Evolutionary conservation across 2,888 invertebrate genomes (phyloP), one percentile per base, ranked within the genome.

Genomic region (Caenorhabditis sp.): DNA sequence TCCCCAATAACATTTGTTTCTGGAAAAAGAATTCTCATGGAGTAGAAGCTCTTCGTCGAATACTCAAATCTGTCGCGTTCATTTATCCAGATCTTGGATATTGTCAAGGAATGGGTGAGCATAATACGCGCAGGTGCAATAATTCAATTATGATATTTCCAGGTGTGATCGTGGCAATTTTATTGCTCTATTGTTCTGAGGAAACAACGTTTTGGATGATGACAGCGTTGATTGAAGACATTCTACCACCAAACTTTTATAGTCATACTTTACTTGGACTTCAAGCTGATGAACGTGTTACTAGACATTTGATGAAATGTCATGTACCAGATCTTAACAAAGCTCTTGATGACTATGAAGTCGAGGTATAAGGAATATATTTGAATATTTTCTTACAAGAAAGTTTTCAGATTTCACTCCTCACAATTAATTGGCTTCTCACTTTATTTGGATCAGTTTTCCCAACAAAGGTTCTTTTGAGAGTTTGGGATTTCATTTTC

Each of bases 181-280:
- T 99, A 59, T 90, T 99, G 70, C 90, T 99, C 8, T 92, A 99
- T 71, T 92, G 97, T 91, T 97, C 97, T 89, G 99, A 99, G 90
- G 97, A 99, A 90, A 95, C 96, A 90, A 93, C 95, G 52, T 99
- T 99, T 90, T 99, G 99, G 99, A 93, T 97, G 90, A 95, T 97
- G 94, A 94, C 95, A 83, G 93, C 96, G 4, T 94, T 99, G 84
- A 95, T 99, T n/a, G 97, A 99, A 91, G 97, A 99, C 89, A 91
- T 97, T 17, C 90, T 99, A 77, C 97, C 99, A 49, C 95, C 97
- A 63, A 95, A 95, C 1, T 99, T 97, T 90, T 99, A 96, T 89
- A 95, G 95, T 68, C 94, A 94, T 71, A 95, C 95, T 49, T 91
- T 97, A 68, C 91, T 97, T 23, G 91, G 91, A 17, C 89, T 91